Conservation (phyloP, 2,888 invertebrate genomes). For the Hypomecis punctinalis region DNA sequence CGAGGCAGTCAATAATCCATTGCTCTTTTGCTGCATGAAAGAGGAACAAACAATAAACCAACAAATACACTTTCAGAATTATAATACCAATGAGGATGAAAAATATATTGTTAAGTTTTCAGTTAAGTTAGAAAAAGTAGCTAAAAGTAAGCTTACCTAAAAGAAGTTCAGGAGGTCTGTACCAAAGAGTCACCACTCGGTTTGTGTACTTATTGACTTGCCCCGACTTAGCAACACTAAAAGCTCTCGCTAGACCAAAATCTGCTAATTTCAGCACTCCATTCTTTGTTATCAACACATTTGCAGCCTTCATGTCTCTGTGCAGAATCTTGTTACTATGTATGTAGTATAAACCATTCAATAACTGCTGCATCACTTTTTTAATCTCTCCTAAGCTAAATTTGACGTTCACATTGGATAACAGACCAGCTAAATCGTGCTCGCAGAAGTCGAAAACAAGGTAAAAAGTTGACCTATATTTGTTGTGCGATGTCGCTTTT, state of each 20-base stretch:
- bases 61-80: no score
- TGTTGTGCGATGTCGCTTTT: conserved; percentile 91
- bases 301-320: conserved; percentile 99
- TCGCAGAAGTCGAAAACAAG: conserved; percentile 99
- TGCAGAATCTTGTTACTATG: conserved; percentile 98
- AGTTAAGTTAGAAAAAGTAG: no score
- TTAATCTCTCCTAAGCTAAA: conserved; percentile 99
- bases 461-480: conserved; percentile 95
- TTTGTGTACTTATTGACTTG: conserved; percentile 96
- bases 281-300: conserved; percentile 97
- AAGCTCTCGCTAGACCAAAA: conserved; percentile 98
- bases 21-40: no score
- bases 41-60: no score
- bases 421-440: conserved; percentile 97
- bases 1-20: no score
- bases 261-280: conserved; percentile 98
- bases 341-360: conserved; percentile 97
- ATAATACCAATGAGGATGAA: no score
- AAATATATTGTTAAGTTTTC: no score
- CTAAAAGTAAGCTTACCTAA: conserved; percentile 59
- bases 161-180: conserved; percentile 87
- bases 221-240: conserved; percentile 94
- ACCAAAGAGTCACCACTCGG: conserved; percentile 98
- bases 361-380: conserved; percentile 88
- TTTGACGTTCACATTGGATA: conserved; percentile 98